These are phyloP conservation scores for Lethenteron camtschaticum DNA, from an alignment of 2,113 vertebrate genomes.

Conservation along the genomic window DNA sequence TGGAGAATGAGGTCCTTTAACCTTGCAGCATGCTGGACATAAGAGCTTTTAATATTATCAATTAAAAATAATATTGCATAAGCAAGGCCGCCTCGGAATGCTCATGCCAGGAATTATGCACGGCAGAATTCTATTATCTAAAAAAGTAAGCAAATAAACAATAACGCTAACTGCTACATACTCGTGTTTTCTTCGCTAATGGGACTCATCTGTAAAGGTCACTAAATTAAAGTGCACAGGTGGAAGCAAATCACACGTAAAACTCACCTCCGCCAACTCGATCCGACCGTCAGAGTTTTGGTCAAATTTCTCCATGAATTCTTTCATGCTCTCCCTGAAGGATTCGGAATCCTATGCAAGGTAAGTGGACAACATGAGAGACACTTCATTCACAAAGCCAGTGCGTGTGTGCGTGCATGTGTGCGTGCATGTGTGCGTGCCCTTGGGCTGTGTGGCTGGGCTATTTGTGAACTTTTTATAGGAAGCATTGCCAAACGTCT, in stretches of 20 bases:
- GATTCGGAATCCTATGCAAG: constrained; percentile 18
- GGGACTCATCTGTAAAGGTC: constrained; percentile 9
- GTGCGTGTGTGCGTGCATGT: no score
- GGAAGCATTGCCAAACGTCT: no score
- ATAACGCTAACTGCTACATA: background rate
- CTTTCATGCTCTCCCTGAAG: constrained; percentile 72
- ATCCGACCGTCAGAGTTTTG: constrained; percentile 81
- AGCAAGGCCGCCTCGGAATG: no score
- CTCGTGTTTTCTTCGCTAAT: background rate
- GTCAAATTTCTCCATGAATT: constrained; percentile 93
- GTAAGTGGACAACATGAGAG: no score
- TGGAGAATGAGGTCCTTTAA: no score
- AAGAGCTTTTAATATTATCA: no score
- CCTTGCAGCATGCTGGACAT: no score
- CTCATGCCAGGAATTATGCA: background rate
- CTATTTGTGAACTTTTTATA: no score
- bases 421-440: no score
- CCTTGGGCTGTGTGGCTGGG: no score
- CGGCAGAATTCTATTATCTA: background rate
- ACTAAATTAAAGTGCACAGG: constrained; percentile 14
- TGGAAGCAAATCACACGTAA: constrained; percentile 14
- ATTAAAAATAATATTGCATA: no score
- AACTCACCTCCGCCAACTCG: constrained; percentile 84
- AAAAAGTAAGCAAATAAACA: background rate
- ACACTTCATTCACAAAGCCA: no score